Evolutionary conservation across 2,888 invertebrate species (phyloP), one percentile per base, ranked within the genome.

Genomic region (Yponomeuta sedellus): DNA sequence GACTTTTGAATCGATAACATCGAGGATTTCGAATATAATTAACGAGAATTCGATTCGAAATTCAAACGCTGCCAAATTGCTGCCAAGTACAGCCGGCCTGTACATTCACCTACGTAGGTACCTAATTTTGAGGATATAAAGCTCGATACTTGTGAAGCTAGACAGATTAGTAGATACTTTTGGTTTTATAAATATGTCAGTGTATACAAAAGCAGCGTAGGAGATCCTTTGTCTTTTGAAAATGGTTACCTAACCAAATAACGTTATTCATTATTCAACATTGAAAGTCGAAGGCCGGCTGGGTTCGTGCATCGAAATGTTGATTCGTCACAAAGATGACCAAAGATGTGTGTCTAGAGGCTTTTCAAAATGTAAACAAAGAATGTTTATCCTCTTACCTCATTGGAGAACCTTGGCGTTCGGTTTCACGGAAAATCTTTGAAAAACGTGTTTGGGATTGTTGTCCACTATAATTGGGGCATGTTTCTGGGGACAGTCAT

Each of bases 271-370:
- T 52, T 52, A 52, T 52, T 52, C 44, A 52, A 52, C 44, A 52
- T 52, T 52, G 44, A 52, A 52, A 52, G 44, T 52, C 44, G 44
- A 52, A 52, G 44, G 44, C 44, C 44, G 5, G 44, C 16, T 2
- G 12, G 44, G 44, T 52, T 52, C 44, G 44, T 52, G 44, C 44
- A 52, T 52, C 44, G 44, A 52, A 52, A 16, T 16, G 44, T 52
- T 16, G 44, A 52, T 52, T 52, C 44, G 44, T 52, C 44, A 52
- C 44, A 52, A 52, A 52, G 44, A 52, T 52, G 44, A 52, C 44
- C 44, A 52, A 52, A 52, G 44, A 52, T 52, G 44, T 52, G 16
- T 52, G 44, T 52, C 44, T 8, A 52, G 16, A 12, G 44, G 44
- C 16, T 52, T 16, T 52, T 52, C 4, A 52, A 52, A 52, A 52